A percentile compares a stretch with the other conserved stretches of the same genome.
Conservation (phyloP, 2,888 invertebrate genomes). For the Neria commutata region DNA sequence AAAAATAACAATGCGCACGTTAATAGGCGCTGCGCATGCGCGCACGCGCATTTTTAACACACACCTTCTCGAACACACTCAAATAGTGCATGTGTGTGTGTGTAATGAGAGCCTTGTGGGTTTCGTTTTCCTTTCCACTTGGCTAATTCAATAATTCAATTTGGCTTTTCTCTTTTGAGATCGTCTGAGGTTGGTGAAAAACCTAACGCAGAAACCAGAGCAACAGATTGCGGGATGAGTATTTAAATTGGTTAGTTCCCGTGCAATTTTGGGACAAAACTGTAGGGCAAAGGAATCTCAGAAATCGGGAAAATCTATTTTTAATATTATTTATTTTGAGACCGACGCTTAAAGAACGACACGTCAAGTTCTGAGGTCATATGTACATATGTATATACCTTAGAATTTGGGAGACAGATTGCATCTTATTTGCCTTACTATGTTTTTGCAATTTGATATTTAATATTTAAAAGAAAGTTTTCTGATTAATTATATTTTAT, state of each 20-base stretch:
- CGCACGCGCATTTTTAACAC: not conserved
- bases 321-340: no score
- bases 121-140: constrained; percentile 2
- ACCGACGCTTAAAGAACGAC: no score
- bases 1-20: constrained; percentile 15
- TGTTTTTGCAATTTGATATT: not conserved
- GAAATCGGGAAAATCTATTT: no score
- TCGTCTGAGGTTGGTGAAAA: not conserved
- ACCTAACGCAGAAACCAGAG: not conserved
- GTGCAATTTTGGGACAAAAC: no score
- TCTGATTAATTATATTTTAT: not conserved
- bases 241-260: no score
- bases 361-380: no score
- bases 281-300: no score
- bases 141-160: no score
- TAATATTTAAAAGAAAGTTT: not conserved
- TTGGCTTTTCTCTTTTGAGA: not conserved
- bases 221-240: not conserved
- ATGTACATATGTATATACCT: no score
- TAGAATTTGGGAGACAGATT: no score
- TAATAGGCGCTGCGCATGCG: constrained; percentile 20
- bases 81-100: not conserved
- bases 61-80: not conserved
- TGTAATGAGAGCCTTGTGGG: no score
- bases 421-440: no score